Base-by-base conservation (phyloP, 2,888 invertebrate species). In the Lasioglossum villosulum region DNA sequence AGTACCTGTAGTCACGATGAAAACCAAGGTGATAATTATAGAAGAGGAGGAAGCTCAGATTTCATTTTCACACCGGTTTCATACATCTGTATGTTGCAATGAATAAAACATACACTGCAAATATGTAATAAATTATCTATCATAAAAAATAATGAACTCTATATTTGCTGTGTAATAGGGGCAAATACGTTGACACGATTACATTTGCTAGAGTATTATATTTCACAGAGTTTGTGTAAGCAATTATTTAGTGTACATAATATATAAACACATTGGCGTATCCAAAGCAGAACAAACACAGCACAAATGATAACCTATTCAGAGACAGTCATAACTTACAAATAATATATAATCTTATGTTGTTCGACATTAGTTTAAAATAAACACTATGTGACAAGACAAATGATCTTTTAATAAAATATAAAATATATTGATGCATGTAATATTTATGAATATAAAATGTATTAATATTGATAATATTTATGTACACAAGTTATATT, bases 1-100 rank as follows among this genome's bases (percentile, higher is more conserved):
- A 34, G 30, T 66, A 4, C 59, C 63, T 16, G 30, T 6, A 16
- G 30, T 12, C 63, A 63, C 16, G 63, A 30, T 30, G 16, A 63
- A 63, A 63, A 63, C 16, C 30, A 63, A 63, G 16, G 30, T 63
- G 30, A 30, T 63, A 63, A 63, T 63, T 63, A 63, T 63, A 63
- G 16, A 16, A 30, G 63, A 30, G 30, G 27, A 27, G 12, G 63
- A 63, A 27, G 30, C 63, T 63, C 27, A 16, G 63, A 30, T 63
- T 63, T 63, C 63, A 63, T 30, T 63, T 63, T 63, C 63, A 16
- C 63, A 16, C 63, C 63, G 63, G 30, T 63, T 63, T 16, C 16
- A 12, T 30, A 2, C 63, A 63, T 63, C 63, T 63, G 30, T 4
- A 5, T 16, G 63, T 27, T 63, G 6, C 30, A 63, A 16, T 4